Conservation (phyloP, 2,888 invertebrate genomes). For the Theristus sp. region DNA sequence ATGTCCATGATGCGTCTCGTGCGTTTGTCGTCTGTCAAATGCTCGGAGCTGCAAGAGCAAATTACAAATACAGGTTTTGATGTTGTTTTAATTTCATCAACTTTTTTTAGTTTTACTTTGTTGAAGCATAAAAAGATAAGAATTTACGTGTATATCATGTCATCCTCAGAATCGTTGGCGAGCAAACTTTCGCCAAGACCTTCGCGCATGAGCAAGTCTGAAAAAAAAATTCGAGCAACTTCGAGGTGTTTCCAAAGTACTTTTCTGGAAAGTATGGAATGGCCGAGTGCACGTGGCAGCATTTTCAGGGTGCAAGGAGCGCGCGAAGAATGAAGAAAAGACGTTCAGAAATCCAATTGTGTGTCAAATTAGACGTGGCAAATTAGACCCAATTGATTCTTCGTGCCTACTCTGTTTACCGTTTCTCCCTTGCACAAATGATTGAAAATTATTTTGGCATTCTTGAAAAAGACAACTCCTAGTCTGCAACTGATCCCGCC, state of each 20-base stretch:
- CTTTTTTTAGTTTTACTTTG: neutral
- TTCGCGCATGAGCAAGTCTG: constrained; percentile 75
- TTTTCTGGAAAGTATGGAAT: too few relatives aligned
- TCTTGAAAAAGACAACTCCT: too few relatives aligned
- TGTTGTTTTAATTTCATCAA: neutral
- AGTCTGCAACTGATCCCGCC: neutral
- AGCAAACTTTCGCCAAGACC: constrained; percentile 95
- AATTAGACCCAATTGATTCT: too few relatives aligned
- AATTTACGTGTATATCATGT: neutral
- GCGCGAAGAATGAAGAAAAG: too few relatives aligned
- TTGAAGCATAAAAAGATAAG: neutral
- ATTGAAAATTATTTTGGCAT: too few relatives aligned
- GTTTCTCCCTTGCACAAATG: too few relatives aligned
- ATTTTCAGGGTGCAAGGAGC: too few relatives aligned
- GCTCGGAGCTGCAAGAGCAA: neutral
- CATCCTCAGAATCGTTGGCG: constrained; percentile 79
- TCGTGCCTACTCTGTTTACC: too few relatives aligned
- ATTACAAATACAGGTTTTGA: too few relatives aligned
- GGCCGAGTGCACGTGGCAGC: too few relatives aligned
- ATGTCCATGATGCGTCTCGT: neutral
- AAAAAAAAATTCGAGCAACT: constrained; percentile 35
- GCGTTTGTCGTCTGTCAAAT: neutral
- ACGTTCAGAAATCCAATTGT: too few relatives aligned
- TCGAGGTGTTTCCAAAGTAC: neutral
- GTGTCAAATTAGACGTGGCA: too few relatives aligned